Percentiles rank a stretch among this genome's conserved stretches.
Evolutionary conservation across 2,797 vertebrate species (phyloP).

Genomic region (Crossoptilon crossoptilon): DNA sequence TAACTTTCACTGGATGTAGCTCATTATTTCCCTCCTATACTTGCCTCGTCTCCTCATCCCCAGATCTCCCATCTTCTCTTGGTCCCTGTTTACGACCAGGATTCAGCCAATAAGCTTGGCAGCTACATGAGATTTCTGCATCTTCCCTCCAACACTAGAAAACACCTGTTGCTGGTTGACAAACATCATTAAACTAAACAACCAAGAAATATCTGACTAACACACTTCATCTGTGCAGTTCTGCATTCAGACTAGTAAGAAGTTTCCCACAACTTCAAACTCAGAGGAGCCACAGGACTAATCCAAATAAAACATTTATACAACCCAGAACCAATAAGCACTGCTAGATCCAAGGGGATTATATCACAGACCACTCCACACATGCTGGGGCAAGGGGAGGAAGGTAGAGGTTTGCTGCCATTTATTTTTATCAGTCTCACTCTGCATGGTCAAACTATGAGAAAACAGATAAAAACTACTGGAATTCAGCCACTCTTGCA

Average conservation of each 20-base stretch:
- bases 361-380: background rate
- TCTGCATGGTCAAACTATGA: background rate
- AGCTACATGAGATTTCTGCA: background rate
- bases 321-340: background rate
- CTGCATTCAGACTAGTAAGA: background rate
- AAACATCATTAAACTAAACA: background rate
- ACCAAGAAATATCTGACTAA: background rate
- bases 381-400: too few species aligned
- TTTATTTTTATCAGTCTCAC: background rate
- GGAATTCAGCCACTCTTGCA: too few species aligned
- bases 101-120: background rate
- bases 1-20: background rate
- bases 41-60: background rate
- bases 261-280: background rate
- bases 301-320: background rate
- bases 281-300: background rate
- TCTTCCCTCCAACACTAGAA: background rate
- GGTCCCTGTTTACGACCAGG: background rate
- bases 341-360: background rate
- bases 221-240: background rate
- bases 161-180: background rate
- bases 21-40: background rate
- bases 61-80: background rate
- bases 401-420: too few species aligned
- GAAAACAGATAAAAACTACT: background rate